Base-by-base conservation (phyloP, 2,888 invertebrate species). In the Liposcelis brunnea region DNA sequence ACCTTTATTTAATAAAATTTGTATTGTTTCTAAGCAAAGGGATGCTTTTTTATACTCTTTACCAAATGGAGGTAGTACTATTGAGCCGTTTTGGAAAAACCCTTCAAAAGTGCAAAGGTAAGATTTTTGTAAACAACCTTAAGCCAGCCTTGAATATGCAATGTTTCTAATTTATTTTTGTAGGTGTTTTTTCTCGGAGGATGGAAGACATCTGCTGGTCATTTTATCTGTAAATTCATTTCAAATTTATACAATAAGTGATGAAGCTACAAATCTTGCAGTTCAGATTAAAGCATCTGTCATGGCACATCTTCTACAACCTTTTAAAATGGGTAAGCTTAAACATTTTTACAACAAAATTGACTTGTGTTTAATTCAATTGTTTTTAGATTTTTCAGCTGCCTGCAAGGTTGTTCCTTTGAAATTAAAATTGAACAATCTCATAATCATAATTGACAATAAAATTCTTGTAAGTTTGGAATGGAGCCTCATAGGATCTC, bases 101-200 rank as follows among this genome's bases (percentile, higher is more conserved):
- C 40, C 40, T 18, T 40, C 40, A 12, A 40, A 40, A 19, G 21
- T 21, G 7, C 16, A 40, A 19, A 40, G 19, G 40, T 40, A 18
- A 40, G 19, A 6, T n/a, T n/a, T n/a, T n/a, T n/a, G n/a, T n/a
- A n/a, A n/a, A n/a, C n/a, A n/a, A n/a, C n/a, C n/a, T n/a, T n/a
- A n/a, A n/a, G n/a, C n/a, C n/a, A n/a, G n/a, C n/a, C n/a, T n/a
- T n/a, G n/a, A n/a, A n/a, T n/a, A n/a, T n/a, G n/a, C n/a, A n/a
- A n/a, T n/a, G n/a, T n/a, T n/a, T n/a, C n/a, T n/a, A n/a, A 16
- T 34, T 38, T 10, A 40, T 36, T 32, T 33, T 35, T 15, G n/a
- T 37, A 49, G 49, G 35, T 46, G 34, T 12, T 43, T 34, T n/a
- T 49, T 49, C 44, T 49, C 49, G 32, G 48, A 49, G 16, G 48